Conservation (phyloP, 1,140 invertebrate species). For the Drosophila lacteicornis region DNA sequence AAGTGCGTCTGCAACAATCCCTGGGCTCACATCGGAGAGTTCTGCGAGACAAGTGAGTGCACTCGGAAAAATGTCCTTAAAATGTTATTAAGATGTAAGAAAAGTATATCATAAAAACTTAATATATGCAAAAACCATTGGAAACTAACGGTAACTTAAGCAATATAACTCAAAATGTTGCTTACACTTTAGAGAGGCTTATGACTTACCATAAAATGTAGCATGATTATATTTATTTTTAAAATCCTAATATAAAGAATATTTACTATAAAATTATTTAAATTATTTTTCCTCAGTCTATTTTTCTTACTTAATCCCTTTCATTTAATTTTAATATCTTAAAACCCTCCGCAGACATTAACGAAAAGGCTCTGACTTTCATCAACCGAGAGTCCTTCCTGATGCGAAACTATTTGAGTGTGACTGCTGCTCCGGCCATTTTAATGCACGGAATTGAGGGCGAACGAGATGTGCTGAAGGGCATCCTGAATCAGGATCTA, state of each 20-base stretch:
- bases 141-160: background rate
- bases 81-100: background rate
- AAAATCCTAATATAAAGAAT: background rate
- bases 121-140: too few species aligned
- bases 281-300: background rate
- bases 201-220: too few species aligned
- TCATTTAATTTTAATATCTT: background rate
- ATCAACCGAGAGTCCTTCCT: conserved; percentile 91
- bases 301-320: background rate
- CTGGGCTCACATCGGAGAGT: conserved; percentile 94
- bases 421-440: conserved; percentile 59
- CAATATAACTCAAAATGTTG: too few species aligned
- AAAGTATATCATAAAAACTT: background rate
- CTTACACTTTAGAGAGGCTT: too few species aligned
- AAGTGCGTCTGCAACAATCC: conserved; percentile 95
- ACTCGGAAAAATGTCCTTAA: background rate
- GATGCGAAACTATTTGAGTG: conserved; percentile 90
- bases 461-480: conserved; percentile 88
- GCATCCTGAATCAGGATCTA: conserved; percentile 91
- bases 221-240: too few species aligned
- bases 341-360: conserved; percentile 89
- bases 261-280: background rate
- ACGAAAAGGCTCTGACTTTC: conserved; percentile 95
- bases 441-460: conserved; percentile 87
- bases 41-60: conserved; percentile 94